Conservation (phyloP, 2,888 invertebrate species). For the Meteorus colon region DNA sequence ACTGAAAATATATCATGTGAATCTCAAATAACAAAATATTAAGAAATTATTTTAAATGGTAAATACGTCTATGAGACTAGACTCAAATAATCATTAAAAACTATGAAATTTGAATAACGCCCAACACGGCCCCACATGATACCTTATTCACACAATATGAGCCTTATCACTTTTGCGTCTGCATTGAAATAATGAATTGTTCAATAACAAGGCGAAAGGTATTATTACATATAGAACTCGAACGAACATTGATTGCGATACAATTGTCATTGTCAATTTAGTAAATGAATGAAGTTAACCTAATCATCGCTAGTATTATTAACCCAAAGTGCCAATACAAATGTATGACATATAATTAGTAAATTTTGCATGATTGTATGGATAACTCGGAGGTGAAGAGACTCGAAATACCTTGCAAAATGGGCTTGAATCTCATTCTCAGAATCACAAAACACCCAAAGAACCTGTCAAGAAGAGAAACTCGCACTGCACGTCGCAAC, state of each 20-base stretch:
- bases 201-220: not conserved
- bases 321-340: not conserved
- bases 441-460: not conserved
- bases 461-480: conserved; percentile 16
- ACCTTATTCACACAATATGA: not conserved
- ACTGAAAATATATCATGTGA: too few relatives aligned
- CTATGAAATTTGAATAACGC: not conserved
- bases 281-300: not conserved
- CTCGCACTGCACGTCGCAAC: not conserved
- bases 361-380: not conserved
- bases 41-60: not conserved
- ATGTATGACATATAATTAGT: not conserved
- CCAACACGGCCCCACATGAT: not conserved
- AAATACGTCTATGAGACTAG: not conserved
- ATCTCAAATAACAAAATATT: not conserved
- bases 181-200: not conserved
- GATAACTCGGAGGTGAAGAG: too few relatives aligned
- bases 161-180: too few relatives aligned
- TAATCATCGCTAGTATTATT: not conserved
- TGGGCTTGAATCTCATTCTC: not conserved
- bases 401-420: not conserved
- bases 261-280: not conserved
- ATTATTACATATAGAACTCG: not conserved
- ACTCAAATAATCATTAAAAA: not conserved
- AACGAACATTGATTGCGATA: not conserved